phyloP scores from a whole-genome alignment of 2,113 vertebrate genomes.

The Mastomys natalensis region DNA sequence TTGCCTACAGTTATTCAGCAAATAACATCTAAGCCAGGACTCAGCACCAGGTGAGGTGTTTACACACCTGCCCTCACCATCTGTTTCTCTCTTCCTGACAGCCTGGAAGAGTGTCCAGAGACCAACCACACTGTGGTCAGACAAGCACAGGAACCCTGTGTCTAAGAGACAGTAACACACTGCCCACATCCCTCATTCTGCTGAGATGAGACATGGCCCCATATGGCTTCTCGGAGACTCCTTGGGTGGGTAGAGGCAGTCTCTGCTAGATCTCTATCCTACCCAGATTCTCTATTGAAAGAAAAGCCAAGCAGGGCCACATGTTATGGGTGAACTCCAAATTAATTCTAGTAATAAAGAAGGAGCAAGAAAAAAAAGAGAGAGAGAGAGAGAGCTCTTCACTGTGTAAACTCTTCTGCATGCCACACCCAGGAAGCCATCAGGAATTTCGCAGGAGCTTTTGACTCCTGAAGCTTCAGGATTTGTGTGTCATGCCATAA shows the following conservation, averaged over 20 bases:
- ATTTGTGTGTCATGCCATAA: background rate
- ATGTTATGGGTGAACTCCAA: background rate
- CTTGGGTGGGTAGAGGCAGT: background rate
- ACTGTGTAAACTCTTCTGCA: background rate
- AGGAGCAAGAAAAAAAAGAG: conserved; percentile 1
- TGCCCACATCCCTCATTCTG: background rate
- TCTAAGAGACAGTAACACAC: background rate
- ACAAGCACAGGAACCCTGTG: background rate
- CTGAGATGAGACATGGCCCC: background rate
- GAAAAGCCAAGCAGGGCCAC: background rate
- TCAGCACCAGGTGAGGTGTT: background rate
- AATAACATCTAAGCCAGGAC: background rate
- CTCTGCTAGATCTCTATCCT: background rate
- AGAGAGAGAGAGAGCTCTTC: background rate
- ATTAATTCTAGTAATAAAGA: background rate
- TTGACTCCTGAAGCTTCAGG: background rate
- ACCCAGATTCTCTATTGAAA: background rate
- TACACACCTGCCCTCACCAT: background rate
- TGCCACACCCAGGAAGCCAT: background rate
- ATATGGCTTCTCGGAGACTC: background rate
- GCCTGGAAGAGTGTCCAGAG: background rate
- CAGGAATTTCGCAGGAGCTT: background rate
- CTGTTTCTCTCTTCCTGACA: conserved; percentile 28
- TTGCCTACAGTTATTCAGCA: background rate
- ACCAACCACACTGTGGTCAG: background rate